Conservation (phyloP, 2,888 invertebrate species). For the Eupithecia centaureata region DNA sequence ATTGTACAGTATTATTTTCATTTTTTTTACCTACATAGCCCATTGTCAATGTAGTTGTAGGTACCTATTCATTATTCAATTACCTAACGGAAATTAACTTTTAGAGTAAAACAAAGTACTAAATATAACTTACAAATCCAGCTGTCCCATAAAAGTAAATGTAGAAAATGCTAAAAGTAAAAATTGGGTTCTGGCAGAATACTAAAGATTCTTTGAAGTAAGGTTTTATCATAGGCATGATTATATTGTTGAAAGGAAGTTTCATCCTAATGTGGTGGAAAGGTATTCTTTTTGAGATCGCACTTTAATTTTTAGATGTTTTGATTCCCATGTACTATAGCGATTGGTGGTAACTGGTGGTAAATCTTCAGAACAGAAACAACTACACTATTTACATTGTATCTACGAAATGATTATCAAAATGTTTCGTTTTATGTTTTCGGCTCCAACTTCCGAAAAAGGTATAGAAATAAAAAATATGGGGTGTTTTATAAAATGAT, state of each 20-base stretch:
- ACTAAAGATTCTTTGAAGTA: slow-evolving; percentile 55
- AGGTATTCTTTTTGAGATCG: neutral
- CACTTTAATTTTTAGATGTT: neutral
- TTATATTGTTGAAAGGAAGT: slow-evolving; percentile 62
- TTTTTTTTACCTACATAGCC: too few relatives aligned
- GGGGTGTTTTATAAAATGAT: neutral
- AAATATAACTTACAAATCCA: slow-evolving; percentile 64
- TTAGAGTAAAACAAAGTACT: too few relatives aligned
- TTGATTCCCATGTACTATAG: neutral
- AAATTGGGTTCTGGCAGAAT: slow-evolving; percentile 63
- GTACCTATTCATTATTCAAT: too few relatives aligned
- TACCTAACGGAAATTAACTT: too few relatives aligned
- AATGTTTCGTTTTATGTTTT: too few relatives aligned
- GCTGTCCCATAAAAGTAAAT: slow-evolving; percentile 63
- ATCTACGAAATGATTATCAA: too few relatives aligned
- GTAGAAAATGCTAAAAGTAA: slow-evolving; percentile 59
- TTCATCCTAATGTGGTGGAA: slow-evolving; percentile 55
- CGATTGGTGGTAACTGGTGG: neutral
- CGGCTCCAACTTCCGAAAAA: neutral
- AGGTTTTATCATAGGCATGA: slow-evolving; percentile 63
- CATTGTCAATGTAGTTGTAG: too few relatives aligned
- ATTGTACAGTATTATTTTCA: too few relatives aligned
- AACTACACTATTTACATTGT: too few relatives aligned
- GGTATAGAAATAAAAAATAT: neutral
- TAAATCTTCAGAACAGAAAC: neutral